Percentiles rank a stretch among this genome's conserved stretches.
These are phyloP conservation scores for Sternotherus odoratus DNA, from an alignment of 2,797 vertebrate species.

Conservation along the genomic window DNA sequence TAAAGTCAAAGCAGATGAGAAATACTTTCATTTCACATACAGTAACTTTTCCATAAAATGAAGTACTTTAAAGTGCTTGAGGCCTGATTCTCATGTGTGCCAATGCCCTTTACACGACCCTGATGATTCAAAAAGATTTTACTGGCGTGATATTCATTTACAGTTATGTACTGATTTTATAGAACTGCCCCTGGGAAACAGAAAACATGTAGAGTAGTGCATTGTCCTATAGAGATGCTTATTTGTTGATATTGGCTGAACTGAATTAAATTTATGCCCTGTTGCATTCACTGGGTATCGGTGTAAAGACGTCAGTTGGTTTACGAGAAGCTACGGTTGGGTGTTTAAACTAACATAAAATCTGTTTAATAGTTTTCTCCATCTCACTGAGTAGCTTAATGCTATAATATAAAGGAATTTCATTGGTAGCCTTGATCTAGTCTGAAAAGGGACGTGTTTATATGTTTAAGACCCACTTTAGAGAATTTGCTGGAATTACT, in stretches of 20 bases:
- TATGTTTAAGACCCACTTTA: background rate
- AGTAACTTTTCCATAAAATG: background rate
- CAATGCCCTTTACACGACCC: background rate
- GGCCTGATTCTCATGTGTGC: background rate
- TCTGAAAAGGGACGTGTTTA: slow-evolving; percentile 11
- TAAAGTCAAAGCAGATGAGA: background rate
- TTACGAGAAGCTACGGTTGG: slow-evolving; percentile 13
- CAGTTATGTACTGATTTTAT: background rate
- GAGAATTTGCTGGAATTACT: slow-evolving; percentile 22
- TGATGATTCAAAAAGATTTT: background rate
- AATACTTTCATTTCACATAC: background rate
- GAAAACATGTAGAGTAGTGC: background rate
- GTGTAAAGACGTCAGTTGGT: slow-evolving; percentile 38
- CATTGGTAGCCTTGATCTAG: background rate
- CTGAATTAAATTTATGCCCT: slow-evolving; percentile 1
- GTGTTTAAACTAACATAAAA: slow-evolving; percentile 11
- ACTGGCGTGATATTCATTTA: background rate
- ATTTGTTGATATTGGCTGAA: slow-evolving; percentile 33
- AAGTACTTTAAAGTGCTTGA: background rate
- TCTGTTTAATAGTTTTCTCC: slow-evolving; percentile 36
- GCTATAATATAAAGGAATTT: slow-evolving; percentile 6
- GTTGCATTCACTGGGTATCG: background rate
- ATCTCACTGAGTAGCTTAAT: slow-evolving; percentile 34
- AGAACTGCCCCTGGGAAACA: background rate
- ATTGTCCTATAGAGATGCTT: background rate